Base-by-base conservation (phyloP, 2,888 invertebrate genomes). In the Lomographa bimaculata region DNA sequence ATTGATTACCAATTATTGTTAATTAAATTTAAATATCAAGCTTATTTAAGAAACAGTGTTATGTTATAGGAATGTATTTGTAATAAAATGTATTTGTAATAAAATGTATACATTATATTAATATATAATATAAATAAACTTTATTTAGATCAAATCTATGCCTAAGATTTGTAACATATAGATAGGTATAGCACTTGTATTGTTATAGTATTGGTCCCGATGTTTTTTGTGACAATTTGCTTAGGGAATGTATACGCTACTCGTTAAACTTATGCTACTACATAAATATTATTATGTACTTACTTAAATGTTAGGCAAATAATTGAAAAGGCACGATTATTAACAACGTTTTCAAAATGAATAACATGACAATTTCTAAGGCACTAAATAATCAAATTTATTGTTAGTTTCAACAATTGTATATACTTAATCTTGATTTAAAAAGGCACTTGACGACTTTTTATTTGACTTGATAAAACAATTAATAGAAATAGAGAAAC, bases 271-370 rank as follows among this genome's bases (percentile, higher is more conserved):
- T 30, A 37, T 27, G 5, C 38, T 46, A 53, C 14, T 37, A 55
- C 35, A 49, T 54, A 49, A 40, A 50, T 38, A 46, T 39, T 30
- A 48, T 46, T 46, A 40, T 47, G 37, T 26, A 43, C 32, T 30
- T 33, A 21, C 32, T 30, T 30, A 19, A 25, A 26, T 1, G 36
- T 2, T 23, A 9, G 44, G 25, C 32, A 41, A 43, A 23, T 32
- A 42, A 17, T 9, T 24, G 20, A 6, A 47, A 68, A 69, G 68
- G 70, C 70, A 69, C 66, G 39, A 59, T 45, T 64, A 56, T 60
- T 51, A 56, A 59, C 56, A 58, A 50, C 54, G 50, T 34, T 28
- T 28, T 18, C 24, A 19, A 27, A 37, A 8, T 7, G 3, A 26
- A 24, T 3, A n/a, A n/a, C n/a, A n/a, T n/a, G n/a, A n/a, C n/a